Evolutionary conservation across 1,140 invertebrate species (phyloP), one percentile per base, ranked within the genome.

Genomic region (Ladona fulva): DNA sequence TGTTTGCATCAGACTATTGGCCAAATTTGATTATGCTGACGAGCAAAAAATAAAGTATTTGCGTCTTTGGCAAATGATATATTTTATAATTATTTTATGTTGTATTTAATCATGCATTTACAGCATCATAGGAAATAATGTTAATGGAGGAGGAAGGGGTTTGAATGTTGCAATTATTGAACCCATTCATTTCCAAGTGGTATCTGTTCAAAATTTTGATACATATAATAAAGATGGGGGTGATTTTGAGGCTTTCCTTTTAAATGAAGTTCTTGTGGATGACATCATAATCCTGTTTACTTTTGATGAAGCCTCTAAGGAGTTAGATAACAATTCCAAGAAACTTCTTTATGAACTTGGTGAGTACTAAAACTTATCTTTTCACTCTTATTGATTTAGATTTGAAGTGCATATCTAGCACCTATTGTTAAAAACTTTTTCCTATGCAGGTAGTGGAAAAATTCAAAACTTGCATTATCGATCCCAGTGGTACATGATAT

Each of bases 401-500:
- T n/a, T 22, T 75, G 22, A 42, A 16, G 25, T n/a, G 24, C 10
- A 75, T 66, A 76, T 25, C n/a, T 24, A 14, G 8, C 75, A 42
- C 24, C 24, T n/a, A n/a, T 8, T 37, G 29, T 29, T 74, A 76
- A 76, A 11, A 29, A 78, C 1, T 52, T 66, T 52, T 19, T 76
- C 52, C 16, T 24, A 6, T 78, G 74, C 42, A 79, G 88, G 89
- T 3, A 89, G 87, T 82, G 86, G 85, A 52, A 83, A 85, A 80
- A 86, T 89, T 74, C 87, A 89, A 83, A 89, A 89, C 80, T 82
- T 90, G 0, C 85, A 85, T 75, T 89, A 88, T 80, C 82, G 89
- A 74, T 87, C 87, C 76, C 85, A 87, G 74, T 90, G 88, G 89
- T 89, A 86, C 80, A 87, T 90, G 82, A 84, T 89, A 14, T 86